These are phyloP conservation scores for Elephantulus edwardii DNA, from an alignment of 2,113 vertebrate species.

Conservation along the genomic window DNA sequence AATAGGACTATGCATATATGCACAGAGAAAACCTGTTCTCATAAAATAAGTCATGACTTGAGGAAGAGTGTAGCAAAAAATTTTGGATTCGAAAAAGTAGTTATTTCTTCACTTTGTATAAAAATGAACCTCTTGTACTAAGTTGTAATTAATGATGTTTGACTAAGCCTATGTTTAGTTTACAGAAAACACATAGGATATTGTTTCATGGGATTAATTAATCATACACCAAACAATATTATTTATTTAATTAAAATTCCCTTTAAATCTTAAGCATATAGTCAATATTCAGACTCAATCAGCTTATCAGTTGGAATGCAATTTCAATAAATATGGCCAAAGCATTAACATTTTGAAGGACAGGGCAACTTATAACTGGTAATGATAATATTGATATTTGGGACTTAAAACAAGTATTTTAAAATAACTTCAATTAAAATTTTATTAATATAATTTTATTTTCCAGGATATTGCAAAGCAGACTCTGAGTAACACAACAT, in stretches of 20 bases:
- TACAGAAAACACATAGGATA: background rate
- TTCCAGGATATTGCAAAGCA: background rate
- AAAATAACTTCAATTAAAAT: background rate
- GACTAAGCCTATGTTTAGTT: background rate
- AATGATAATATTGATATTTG: background rate
- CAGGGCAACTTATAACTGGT: fast-evolving
- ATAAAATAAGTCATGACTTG: background rate
- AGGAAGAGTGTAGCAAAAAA: background rate
- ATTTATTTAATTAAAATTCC: background rate
- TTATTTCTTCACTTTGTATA: background rate
- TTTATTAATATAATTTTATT: background rate
- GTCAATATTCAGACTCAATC: background rate
- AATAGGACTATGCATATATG: background rate
- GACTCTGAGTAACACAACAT: background rate
- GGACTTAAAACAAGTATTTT: background rate
- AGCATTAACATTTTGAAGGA: background rate
- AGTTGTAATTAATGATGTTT: background rate
- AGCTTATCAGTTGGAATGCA: background rate
- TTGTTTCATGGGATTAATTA: background rate
- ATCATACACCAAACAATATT: background rate
- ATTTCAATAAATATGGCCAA: background rate
- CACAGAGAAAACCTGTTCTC: background rate
- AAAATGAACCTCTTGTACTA: background rate
- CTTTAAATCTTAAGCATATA: background rate
- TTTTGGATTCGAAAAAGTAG: background rate